Conservation (phyloP, 2,113 vertebrate genomes). For the Centropristis striata region DNA sequence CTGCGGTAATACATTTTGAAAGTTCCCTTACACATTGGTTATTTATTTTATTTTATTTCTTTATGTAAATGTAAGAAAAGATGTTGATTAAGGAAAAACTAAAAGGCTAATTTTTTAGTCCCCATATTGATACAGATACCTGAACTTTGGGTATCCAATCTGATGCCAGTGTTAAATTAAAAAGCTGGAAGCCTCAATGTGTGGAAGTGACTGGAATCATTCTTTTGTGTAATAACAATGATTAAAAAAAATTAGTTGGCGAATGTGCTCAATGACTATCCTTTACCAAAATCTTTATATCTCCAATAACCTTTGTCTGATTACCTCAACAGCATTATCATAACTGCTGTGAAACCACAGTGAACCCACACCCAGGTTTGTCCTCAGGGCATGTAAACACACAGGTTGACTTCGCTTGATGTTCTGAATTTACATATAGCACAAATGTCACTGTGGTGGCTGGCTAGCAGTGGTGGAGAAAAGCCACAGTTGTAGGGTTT, state of each 20-base stretch:
- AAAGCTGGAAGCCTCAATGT: no score
- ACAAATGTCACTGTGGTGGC: slow-evolving; percentile 21
- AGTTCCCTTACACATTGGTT: no score
- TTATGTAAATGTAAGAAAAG: no score
- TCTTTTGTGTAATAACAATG: no score
- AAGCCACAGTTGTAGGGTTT: slow-evolving; percentile 21
- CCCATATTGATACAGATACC: no score
- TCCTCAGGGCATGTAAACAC: background rate
- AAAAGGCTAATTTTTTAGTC: no score
- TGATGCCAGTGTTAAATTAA: no score
- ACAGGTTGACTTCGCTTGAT: background rate
- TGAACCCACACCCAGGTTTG: background rate
- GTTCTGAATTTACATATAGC: slow-evolving; percentile 20
- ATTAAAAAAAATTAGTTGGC: background rate
- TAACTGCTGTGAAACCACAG: background rate
- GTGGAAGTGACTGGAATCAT: no score
- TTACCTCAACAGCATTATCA: background rate
- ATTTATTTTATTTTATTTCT: no score
- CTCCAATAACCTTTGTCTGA: background rate
- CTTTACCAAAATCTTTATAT: background rate
- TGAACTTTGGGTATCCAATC: no score
- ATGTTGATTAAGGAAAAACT: no score
- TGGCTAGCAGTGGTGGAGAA: background rate
- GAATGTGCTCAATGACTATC: background rate
- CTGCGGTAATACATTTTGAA: no score